Percentiles rank a stretch among this genome's conserved stretches.
Evolutionary conservation across 2,888 invertebrate genomes (phyloP).

Genomic region (Myathropa florea): DNA sequence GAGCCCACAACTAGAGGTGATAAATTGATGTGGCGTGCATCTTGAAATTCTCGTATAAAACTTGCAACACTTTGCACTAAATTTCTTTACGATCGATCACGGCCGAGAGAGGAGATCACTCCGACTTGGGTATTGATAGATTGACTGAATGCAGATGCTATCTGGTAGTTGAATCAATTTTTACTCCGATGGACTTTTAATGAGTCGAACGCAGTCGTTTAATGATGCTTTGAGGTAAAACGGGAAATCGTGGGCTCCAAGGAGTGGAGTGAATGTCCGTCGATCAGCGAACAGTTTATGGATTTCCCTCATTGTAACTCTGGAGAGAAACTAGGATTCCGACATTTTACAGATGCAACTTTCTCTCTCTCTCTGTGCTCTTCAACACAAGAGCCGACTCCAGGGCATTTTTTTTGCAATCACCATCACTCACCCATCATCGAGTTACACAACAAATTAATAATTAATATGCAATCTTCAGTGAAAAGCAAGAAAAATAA

Average conservation of each 20-base stretch:
- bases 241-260: neutral
- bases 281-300: too few species aligned
- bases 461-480: slow-evolving; percentile 69
- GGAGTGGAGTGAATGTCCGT: too few species aligned
- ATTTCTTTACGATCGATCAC: slow-evolving; percentile 63
- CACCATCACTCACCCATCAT: slow-evolving; percentile 2
- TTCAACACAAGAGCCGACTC: neutral
- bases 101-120: neutral
- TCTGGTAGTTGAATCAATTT: slow-evolving; percentile 58
- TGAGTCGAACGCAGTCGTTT: slow-evolving; percentile 28
- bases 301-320: too few species aligned
- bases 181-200: slow-evolving; percentile 53
- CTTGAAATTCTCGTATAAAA: slow-evolving; percentile 18
- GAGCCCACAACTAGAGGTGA: slow-evolving; percentile 19
- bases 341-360: neutral
- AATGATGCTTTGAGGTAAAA: slow-evolving; percentile 28
- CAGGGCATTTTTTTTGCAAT: too few species aligned
- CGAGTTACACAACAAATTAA: slow-evolving; percentile 43
- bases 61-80: slow-evolving; percentile 66
- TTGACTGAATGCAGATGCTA: slow-evolving; percentile 15
- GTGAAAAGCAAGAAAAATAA: slow-evolving; percentile 59
- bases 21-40: slow-evolving; percentile 31
- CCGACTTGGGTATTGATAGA: slow-evolving; percentile 18
- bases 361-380: too few species aligned
- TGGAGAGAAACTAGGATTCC: neutral